These are phyloP conservation scores for Hyposoter dolosus DNA, from an alignment of 2,888 invertebrate species.

Conservation along the genomic window DNA sequence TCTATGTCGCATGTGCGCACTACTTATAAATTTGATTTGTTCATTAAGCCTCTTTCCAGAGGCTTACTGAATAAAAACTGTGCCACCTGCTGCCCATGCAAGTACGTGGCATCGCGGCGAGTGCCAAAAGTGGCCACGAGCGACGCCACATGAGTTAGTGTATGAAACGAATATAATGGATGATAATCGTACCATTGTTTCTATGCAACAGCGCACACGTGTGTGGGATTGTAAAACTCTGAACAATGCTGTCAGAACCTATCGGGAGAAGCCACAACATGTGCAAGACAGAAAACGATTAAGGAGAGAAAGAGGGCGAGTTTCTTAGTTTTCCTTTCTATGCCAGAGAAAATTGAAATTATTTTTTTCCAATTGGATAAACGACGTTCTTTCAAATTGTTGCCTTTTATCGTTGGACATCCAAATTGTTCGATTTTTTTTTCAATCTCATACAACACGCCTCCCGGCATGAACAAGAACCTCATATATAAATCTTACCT, in stretches of 20 bases:
- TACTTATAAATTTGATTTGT: neutral
- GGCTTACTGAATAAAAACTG: neutral
- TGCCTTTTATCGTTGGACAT: neutral
- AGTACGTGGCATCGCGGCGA: neutral
- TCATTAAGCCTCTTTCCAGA: neutral
- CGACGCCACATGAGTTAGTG: neutral
- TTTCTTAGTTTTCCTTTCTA: constrained; percentile 78
- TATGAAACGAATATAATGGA: constrained; percentile 37
- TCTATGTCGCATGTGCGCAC: neutral
- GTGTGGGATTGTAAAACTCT: constrained; percentile 44
- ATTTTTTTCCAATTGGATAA: neutral
- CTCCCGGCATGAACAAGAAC: neutral
- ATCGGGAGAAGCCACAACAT: constrained; percentile 23
- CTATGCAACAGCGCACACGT: constrained; percentile 50
- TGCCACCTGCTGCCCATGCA: neutral
- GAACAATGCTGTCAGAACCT: constrained; percentile 49
- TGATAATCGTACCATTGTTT: constrained; percentile 64
- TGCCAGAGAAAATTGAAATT: constrained; percentile 63
- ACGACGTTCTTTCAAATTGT: neutral
- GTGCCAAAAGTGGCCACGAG: constrained; percentile 24
- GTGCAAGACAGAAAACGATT: neutral
- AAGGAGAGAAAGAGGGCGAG: constrained; percentile 33
- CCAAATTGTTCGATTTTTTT: neutral
- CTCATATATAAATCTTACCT: neutral
- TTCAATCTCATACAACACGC: neutral